A percentile compares a stretch with the other conserved stretches of the same genome.
phyloP scores from a whole-genome alignment of 2,797 vertebrate species.

The Oreortyx pictus region DNA sequence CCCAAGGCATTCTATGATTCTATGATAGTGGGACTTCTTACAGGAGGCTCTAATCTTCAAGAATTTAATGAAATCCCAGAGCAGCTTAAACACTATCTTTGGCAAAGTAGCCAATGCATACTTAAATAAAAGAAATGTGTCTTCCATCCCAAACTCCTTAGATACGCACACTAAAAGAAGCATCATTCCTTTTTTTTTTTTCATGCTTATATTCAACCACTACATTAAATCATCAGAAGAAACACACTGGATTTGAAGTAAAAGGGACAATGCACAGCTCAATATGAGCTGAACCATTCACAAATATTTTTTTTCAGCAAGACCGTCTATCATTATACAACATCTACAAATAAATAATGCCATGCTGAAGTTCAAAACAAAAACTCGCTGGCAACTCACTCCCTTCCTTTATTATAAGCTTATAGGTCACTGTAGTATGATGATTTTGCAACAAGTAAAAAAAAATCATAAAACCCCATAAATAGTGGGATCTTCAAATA shows the following conservation, averaged over 20 bases:
- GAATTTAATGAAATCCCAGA: not conserved
- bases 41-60: not conserved
- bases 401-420: not conserved
- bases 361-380: not conserved
- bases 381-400: not conserved
- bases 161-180: not conserved
- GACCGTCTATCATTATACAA: not conserved
- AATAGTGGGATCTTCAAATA: not conserved
- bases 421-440: not conserved
- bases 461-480: not conserved
- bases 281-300: not conserved
- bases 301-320: not conserved
- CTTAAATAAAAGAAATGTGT: not conserved
- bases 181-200: not conserved
- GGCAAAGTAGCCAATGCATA: not conserved
- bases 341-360: not conserved
- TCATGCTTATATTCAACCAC: not conserved
- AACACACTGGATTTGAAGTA: not conserved
- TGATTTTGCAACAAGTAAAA: not conserved
- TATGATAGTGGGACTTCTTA: not conserved
- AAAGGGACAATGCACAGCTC: not conserved
- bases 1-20: not conserved
- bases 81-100: not conserved
- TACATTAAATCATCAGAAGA: not conserved
- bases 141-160: not conserved